Evolutionary conservation across 2,797 vertebrate genomes (phyloP).

Genomic region (Sus cebifrons): DNA sequence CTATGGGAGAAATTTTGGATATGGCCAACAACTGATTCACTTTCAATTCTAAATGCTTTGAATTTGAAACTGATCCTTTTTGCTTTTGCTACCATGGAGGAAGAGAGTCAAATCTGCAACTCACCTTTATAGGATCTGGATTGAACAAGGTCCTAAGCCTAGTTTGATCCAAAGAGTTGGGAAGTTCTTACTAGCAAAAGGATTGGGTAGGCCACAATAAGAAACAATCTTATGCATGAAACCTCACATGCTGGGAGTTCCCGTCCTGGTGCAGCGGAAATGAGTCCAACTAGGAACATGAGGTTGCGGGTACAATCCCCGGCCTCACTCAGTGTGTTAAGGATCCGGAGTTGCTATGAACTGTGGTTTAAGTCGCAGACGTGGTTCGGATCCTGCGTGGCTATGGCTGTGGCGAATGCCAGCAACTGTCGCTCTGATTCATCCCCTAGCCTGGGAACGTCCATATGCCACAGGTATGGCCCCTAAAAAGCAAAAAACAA

Average conservation of each 20-base stretch:
- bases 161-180: not conserved
- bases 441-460: too few species aligned
- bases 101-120: not conserved
- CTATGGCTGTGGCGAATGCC: too few species aligned
- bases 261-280: too few species aligned
- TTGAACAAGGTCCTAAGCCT: not conserved
- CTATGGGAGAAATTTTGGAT: not conserved
- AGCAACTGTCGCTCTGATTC: too few species aligned
- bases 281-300: too few species aligned
- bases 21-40: not conserved
- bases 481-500: too few species aligned
- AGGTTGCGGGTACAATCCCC: too few species aligned
- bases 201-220: not conserved
- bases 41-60: not conserved
- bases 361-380: too few species aligned
- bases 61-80: not conserved
- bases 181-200: not conserved
- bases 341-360: too few species aligned
- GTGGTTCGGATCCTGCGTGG: too few species aligned
- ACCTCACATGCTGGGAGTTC: not conserved
- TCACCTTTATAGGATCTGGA: not conserved
- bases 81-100: slow-evolving; percentile 39
- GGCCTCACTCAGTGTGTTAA: too few species aligned
- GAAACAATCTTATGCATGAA: rapidly evolving
- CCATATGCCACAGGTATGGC: too few species aligned